A percentile compares a stretch with the other conserved stretches of the same genome.
Conservation (phyloP, 2,113 vertebrate genomes). For the Lanius ludovicianus region DNA sequence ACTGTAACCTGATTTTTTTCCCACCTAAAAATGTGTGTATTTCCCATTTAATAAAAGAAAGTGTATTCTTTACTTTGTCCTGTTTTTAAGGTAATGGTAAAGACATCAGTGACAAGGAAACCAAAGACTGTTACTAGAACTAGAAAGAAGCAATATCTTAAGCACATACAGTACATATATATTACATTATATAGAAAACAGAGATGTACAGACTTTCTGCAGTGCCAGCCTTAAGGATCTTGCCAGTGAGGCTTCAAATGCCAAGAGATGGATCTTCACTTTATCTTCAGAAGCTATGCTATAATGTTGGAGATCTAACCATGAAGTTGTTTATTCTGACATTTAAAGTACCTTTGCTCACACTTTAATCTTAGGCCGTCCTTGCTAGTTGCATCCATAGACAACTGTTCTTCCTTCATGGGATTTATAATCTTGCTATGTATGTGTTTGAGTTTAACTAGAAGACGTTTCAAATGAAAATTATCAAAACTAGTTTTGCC, state of each 20-base stretch:
- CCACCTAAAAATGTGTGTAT: background rate
- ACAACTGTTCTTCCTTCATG: background rate
- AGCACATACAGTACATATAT: background rate
- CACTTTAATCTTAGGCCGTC: background rate
- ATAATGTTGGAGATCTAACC: background rate
- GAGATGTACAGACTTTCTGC: conserved; percentile 36
- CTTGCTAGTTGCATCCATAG: background rate
- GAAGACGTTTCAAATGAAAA: conserved; percentile 2
- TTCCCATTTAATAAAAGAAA: background rate
- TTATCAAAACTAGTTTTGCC: conserved; percentile 17
- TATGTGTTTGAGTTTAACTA: conserved; percentile 37
- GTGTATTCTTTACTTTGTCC: background rate
- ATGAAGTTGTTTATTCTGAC: background rate
- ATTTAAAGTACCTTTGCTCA: background rate
- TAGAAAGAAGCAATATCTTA: background rate
- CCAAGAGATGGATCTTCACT: background rate
- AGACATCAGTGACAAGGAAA: conserved; percentile 21
- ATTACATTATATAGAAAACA: conserved; percentile 40
- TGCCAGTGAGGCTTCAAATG: conserved; percentile 31
- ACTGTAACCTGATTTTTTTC: background rate
- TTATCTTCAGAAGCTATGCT: conserved; percentile 17
- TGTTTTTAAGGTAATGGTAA: background rate
- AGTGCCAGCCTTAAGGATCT: background rate
- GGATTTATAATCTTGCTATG: background rate
- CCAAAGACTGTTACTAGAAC: background rate